These are phyloP conservation scores for Colostygia pectinataria DNA, from an alignment of 2,888 invertebrate species.

Conservation along the genomic window DNA sequence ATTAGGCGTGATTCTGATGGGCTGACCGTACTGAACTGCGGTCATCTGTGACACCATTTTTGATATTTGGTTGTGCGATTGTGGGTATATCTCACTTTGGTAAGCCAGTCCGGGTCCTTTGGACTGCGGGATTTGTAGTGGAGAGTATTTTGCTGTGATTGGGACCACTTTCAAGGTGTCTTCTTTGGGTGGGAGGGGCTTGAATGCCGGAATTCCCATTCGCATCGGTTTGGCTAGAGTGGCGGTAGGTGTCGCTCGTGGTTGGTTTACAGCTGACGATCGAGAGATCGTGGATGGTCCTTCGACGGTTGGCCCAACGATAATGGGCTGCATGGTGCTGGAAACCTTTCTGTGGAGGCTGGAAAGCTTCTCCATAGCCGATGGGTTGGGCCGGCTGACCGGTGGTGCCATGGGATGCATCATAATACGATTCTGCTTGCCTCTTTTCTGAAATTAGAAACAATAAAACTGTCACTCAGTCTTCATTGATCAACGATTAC, in stretches of 20 bases:
- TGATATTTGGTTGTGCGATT: slow-evolving; percentile 68
- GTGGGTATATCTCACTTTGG: slow-evolving; percentile 74
- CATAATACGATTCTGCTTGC: slow-evolving; percentile 76
- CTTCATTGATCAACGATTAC: too few species aligned
- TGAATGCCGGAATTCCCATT: slow-evolving; percentile 89
- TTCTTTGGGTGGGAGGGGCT: slow-evolving; percentile 87
- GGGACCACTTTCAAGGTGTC: slow-evolving; percentile 81
- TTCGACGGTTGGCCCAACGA: slow-evolving; percentile 60
- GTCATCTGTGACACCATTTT: slow-evolving; percentile 78
- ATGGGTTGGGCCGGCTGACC: slow-evolving; percentile 58
- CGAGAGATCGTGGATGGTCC: slow-evolving; percentile 41
- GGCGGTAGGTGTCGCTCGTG: slow-evolving; percentile 44
- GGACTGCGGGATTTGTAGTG: slow-evolving; percentile 63
- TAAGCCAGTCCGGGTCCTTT: slow-evolving; percentile 67
- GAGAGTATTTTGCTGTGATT: slow-evolving; percentile 61
- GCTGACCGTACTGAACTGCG: slow-evolving; percentile 58
- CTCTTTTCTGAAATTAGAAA: slow-evolving; percentile 69
- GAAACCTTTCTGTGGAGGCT: slow-evolving; percentile 59
- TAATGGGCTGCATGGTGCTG: slow-evolving; percentile 68
- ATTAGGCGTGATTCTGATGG: slow-evolving; percentile 60
- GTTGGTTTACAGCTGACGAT: slow-evolving; percentile 11
- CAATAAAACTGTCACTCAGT: not conserved
- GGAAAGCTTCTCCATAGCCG: slow-evolving; percentile 68
- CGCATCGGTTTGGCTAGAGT: slow-evolving; percentile 82
- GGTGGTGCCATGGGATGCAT: slow-evolving; percentile 68